Conservation (phyloP, 2,113 vertebrate genomes). For the Emydocephalus ijimae region DNA sequence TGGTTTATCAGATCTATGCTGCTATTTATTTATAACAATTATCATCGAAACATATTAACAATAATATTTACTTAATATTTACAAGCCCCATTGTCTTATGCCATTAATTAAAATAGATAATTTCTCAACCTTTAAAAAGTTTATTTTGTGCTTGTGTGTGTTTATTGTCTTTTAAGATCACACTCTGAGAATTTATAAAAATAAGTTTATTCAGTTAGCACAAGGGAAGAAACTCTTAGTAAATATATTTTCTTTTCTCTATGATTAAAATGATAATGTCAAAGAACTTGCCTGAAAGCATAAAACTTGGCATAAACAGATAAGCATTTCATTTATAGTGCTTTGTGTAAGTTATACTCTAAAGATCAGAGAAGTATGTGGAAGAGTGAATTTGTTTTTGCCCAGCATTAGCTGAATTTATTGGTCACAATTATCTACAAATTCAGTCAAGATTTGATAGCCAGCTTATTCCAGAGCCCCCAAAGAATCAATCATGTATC, state of each 20-base stretch:
- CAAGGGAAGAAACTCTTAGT: conserved; percentile 9
- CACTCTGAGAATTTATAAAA: conserved; percentile 43
- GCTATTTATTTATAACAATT: too few relatives aligned
- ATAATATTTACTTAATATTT: too few relatives aligned
- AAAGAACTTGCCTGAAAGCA: conserved; percentile 2
- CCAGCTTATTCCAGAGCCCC: conserved; percentile 53
- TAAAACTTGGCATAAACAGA: conserved; percentile 24
- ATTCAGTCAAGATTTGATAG: conserved; percentile 69
- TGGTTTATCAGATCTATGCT: background rate
- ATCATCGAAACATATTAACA: too few relatives aligned
- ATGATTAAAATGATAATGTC: conserved; percentile 49
- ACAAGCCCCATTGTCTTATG: background rate
- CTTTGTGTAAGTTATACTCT: conserved; percentile 52
- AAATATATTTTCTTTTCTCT: conserved; percentile 14
- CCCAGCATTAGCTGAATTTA: conserved; percentile 66
- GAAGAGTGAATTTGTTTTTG: conserved; percentile 68
- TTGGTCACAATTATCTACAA: conserved; percentile 63
- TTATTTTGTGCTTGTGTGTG: background rate
- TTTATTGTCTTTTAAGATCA: conserved; percentile 24
- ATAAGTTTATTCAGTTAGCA: conserved; percentile 33
- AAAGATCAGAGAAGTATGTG: conserved; percentile 54
- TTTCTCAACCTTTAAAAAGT: conserved; percentile 19
- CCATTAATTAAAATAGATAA: conserved; percentile 34
- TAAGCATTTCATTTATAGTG: conserved; percentile 15
- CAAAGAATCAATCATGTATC: conserved; percentile 60